Evolutionary conservation across 2,113 vertebrate genomes (phyloP), one percentile per base, ranked within the genome.

Genomic region (Ciconia maguari): DNA sequence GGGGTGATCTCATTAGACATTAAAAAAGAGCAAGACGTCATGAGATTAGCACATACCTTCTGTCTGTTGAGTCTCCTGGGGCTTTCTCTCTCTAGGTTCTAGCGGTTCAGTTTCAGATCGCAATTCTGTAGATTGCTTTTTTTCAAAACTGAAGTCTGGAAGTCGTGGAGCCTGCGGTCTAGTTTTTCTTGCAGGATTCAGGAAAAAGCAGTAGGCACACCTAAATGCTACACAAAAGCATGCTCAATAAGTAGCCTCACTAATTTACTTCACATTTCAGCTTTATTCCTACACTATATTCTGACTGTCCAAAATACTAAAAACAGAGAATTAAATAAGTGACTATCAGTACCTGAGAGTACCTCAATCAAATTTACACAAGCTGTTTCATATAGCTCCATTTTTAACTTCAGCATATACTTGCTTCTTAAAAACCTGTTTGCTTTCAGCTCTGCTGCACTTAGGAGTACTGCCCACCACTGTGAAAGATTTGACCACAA

Each of bases 161-260:
- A 99, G 98, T 76, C 98, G 97, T 69, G 99, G 99, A 71, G 99
- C 99, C 94, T 98, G 99, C 44, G 99, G 99, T 88, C 99, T 98
- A 15, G 98, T 99, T 98, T 99, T 99, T 96, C 99, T 98, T 76
- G 99, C 99, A 96, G 99, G 99, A 98, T 99, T 99, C 98, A 99
- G 97, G 97, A 99, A 99, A 98, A 98, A 99, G 98, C 99, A 99
- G 98, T 99, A 99, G 49, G 99, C 99, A 97, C 99, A 99, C 89
- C 99, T 98, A 98, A 99, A 99, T 57, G 99, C 99, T 99, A 97
- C 65, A 97, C 64, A 94, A 92, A 97, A 96, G 41, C 62, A 96
- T 5, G 94, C 3, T 32, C 65, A 95, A 32, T 85, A 94, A 96
- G 77, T 70, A 95, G 84, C 44, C 44, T 42, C 94, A 48, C 55